Evolutionary conservation across 2,113 vertebrate species (phyloP), one percentile per base, ranked within the genome.

Genomic region (Pterocles gutturalis): DNA sequence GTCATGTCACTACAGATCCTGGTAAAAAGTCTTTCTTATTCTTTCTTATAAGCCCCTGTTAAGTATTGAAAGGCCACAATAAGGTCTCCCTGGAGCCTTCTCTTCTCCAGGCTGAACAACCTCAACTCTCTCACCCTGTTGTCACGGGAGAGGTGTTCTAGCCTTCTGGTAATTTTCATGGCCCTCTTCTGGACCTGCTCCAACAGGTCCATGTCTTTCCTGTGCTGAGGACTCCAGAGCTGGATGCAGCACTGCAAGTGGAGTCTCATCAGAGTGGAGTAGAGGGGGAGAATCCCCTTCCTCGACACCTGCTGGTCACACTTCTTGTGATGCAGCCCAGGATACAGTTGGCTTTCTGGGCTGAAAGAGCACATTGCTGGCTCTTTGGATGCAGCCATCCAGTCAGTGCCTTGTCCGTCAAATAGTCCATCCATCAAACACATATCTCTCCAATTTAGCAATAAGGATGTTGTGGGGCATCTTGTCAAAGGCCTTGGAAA

Each of bases 321-420:
- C 38, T 41, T 41, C 38, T 41, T 41, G 38, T 41, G 38, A 41
- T 41, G 38, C 11, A 41, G 38, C 38, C 38, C 38, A 41, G 38
- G 38, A 41, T 41, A 41, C 38, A 41, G 38, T 12, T 41, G 38
- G 38, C 38, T 41, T 41, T 41, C 38, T 41, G 38, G 38, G 38
- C 38, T 41, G 38, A 9, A 41, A 41, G 38, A 5, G 5, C 10
- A 11, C 8, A 10, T 13, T 1, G 2, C 2, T 1, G 2, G 4
- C 2, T 55, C 5, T 51, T 34, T 31, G n/a, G 20, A 25, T 45
- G 16, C 1, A 4, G 6, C 8, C 33, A 49, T 26, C 34, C 18
- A 62, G 7, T 6, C 22, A 10, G 8, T 13, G 65, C 49, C 9
- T 49, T 76, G 7, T 46, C 36, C 24, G 22, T 41, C 53, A 80